Evolutionary conservation across 1,140 invertebrate genomes (phyloP), one percentile per base, ranked within the genome.

Genomic region (Zophobas atratus): DNA sequence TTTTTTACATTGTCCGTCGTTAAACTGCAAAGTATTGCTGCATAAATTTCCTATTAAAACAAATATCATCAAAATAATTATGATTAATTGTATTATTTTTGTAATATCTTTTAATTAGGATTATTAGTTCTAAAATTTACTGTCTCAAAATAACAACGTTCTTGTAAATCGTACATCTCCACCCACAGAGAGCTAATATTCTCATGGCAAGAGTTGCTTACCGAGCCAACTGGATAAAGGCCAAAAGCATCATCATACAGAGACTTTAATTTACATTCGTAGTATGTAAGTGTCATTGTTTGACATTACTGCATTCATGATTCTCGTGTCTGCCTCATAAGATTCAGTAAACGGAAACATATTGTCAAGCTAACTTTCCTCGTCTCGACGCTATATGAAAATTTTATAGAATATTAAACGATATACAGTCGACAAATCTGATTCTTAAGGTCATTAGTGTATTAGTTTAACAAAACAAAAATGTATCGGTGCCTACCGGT

Each of bases 281-380:
- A 57, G 32, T 57, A 57, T 57, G 55, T 57, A 57, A 57, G 55
- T 57, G 55, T 57, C 55, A 57, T 57, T 57, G 55, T 57, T 57
- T 57, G 55, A 57, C 55, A 57, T 57, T 57, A 57, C 55, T 57
- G 55, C 55, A 57, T 57, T 57, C 55, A 57, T 57, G 55, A 57
- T 57, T 57, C 55, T 57, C 55, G 8, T 57, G 55, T 57, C 55
- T 57, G 55, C 32, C 55, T 57, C 55, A 57, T 57, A 57, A 57
- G 55, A 34, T 57, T 57, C 8, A 34, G 2, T 57, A 57, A 57
- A 57, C 35, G 55, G 55, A 57, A 57, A 57, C 35, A 57, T 35
- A 57, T 57, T 35, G 55, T 57, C 55, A 34, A 20, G 20, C 34
- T 57, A 57, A 57, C 32, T 53, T 53, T n/a, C 35, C 34, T 33